Evolutionary conservation across 2,797 vertebrate genomes (phyloP).

Genomic region (Alectoris magna): DNA sequence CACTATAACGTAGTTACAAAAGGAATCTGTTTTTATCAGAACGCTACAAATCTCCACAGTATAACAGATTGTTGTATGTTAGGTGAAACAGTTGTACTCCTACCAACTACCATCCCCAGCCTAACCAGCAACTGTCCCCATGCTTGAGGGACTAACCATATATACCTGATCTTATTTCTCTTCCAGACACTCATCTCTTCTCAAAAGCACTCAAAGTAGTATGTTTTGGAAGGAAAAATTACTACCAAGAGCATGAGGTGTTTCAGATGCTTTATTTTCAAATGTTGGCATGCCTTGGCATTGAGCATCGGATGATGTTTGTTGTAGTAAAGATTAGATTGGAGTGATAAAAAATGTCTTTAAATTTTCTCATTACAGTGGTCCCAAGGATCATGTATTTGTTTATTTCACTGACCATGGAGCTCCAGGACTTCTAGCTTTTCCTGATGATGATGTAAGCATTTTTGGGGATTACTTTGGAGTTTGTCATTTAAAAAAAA

Average conservation of each 20-base stretch:
- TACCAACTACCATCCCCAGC: not conserved
- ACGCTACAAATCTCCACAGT: not conserved
- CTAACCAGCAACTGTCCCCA: not conserved
- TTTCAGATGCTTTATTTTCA: not conserved
- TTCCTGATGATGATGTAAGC: slow-evolving; percentile 91
- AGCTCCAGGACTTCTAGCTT: slow-evolving; percentile 90
- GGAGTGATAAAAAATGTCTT: not conserved
- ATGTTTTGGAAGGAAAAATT: not conserved
- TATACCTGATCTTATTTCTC: not conserved
- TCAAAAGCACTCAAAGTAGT: not conserved
- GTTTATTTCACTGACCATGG: slow-evolving; percentile 97
- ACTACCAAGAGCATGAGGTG: not conserved
- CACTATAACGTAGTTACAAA: not conserved
- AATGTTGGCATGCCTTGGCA: not conserved
- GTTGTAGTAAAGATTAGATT: not conserved
- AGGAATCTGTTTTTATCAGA: not conserved
- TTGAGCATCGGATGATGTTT: not conserved
- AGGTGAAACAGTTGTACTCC: not conserved
- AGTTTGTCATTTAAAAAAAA: not conserved
- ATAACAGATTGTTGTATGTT: not conserved
- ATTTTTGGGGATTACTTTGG: not conserved
- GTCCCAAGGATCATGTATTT: slow-evolving; percentile 93
- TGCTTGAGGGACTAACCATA: not conserved
- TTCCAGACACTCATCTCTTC: not conserved
- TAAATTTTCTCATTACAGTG: slow-evolving; percentile 80